phyloP scores from a whole-genome alignment of 1,140 invertebrate genomes.

The Conus betulinus region DNA sequence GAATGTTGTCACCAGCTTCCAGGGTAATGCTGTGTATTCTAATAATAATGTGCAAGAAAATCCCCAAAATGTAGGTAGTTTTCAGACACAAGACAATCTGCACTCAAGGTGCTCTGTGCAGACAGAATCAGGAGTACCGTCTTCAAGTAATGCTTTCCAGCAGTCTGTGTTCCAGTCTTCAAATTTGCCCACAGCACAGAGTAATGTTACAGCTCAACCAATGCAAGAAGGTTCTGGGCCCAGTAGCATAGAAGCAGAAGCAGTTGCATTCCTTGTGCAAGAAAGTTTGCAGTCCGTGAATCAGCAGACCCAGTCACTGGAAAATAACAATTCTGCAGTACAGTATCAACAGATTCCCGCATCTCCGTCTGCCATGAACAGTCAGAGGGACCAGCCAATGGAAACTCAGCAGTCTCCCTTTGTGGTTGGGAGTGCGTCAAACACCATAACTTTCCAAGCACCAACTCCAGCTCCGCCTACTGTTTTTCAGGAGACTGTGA shows the following conservation, averaged over 20 bases:
- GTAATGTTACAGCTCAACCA: background rate
- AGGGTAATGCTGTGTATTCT: background rate
- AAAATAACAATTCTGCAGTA: background rate
- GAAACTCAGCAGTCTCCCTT: constrained; percentile 39
- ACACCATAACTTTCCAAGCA: background rate
- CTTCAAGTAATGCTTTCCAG: constrained; percentile 13
- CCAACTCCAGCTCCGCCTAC: background rate
- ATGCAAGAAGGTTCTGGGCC: constrained; percentile 10
- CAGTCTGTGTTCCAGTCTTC: constrained; percentile 5
- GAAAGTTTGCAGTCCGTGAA: constrained; percentile 7
- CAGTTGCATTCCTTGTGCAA: constrained; percentile 17
- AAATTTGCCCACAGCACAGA: background rate
- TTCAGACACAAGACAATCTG: background rate
- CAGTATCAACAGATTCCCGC: constrained; percentile 14
- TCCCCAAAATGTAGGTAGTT: background rate
- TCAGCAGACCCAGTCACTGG: constrained; percentile 12
- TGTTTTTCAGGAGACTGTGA: background rate
- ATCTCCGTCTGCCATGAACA: background rate
- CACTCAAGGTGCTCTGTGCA: background rate
- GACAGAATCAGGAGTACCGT: background rate
- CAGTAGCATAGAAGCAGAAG: constrained; percentile 24
- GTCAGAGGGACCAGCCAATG: constrained; percentile 29
- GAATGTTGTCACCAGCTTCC: constrained; percentile 4
- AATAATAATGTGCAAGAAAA: background rate
- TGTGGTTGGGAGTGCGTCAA: background rate